phyloP scores from a whole-genome alignment of 2,113 vertebrate species.

The Psettodes erumei region DNA sequence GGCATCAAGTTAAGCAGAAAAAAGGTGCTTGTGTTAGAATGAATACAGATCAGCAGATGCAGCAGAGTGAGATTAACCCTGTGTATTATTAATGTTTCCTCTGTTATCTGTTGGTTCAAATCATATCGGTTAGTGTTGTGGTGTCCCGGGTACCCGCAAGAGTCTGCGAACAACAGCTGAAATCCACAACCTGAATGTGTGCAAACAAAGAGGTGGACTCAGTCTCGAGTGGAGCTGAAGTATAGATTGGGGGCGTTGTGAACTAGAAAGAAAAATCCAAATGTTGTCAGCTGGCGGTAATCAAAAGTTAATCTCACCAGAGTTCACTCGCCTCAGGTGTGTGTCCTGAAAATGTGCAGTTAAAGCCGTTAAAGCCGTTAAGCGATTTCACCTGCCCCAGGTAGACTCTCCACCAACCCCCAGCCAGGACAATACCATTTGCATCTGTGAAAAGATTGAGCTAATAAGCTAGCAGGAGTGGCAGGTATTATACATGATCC shows the following conservation, averaged over 20 bases:
- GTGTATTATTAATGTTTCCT: constrained; percentile 19
- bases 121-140: constrained; percentile 7
- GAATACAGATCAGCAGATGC: neutral
- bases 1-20: neutral
- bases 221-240: neutral
- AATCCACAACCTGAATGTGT: neutral
- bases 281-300: neutral
- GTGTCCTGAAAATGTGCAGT: neutral
- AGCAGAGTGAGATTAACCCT: neutral
- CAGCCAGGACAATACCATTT: constrained; percentile 20
- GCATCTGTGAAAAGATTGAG: constrained; percentile 31
- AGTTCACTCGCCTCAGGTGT: neutral
- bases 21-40: neutral
- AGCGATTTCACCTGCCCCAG: constrained; percentile 17
- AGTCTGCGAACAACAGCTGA: neutral
- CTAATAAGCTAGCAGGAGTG: constrained; percentile 39
- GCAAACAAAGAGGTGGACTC: constrained; percentile 2
- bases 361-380: neutral
- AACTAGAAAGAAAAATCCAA: neutral
- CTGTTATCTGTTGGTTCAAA: neutral
- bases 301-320: constrained; percentile 2
- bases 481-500: constrained; percentile 41
- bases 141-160: neutral
- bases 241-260: neutral
- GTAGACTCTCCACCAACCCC: constrained; percentile 4